phyloP scores from a whole-genome alignment of 2,888 invertebrate species.

The Leistus spinibarbis region DNA sequence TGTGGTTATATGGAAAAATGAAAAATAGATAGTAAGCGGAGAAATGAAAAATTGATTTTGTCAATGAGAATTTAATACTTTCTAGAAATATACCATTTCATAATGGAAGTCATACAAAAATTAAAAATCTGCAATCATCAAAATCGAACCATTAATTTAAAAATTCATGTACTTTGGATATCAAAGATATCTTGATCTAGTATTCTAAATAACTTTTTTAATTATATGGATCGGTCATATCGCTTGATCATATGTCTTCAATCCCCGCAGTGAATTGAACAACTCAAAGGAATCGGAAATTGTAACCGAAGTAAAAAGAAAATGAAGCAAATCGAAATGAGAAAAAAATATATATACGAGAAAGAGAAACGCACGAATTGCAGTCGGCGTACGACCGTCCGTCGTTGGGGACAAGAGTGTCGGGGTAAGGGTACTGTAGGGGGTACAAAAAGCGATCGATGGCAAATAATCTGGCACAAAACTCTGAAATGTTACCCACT shows the following conservation, averaged over 20 bases:
- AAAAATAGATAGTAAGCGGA: no score
- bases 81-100: no score
- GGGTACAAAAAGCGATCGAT: conserved; percentile 42
- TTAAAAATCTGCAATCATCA: no score
- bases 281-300: conserved; percentile 28
- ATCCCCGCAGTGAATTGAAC: background rate
- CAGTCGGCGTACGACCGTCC: conserved; percentile 17
- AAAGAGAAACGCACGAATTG: background rate
- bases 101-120: no score
- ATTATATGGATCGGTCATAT: no score
- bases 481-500: conserved; percentile 41
- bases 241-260: background rate
- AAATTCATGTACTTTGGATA: no score
- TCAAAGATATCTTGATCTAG: no score
- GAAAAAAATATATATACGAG: background rate
- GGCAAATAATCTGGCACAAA: conserved; percentile 47
- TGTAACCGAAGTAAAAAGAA: conserved; percentile 23
- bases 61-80: no score
- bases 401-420: background rate
- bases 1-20: no score
- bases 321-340: background rate
- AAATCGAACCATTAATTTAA: no score
- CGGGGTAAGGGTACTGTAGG: background rate
- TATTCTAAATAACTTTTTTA: no score
- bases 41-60: no score